Conservation (phyloP, 1,140 invertebrate genomes). For the Bactericera cockerelli region DNA sequence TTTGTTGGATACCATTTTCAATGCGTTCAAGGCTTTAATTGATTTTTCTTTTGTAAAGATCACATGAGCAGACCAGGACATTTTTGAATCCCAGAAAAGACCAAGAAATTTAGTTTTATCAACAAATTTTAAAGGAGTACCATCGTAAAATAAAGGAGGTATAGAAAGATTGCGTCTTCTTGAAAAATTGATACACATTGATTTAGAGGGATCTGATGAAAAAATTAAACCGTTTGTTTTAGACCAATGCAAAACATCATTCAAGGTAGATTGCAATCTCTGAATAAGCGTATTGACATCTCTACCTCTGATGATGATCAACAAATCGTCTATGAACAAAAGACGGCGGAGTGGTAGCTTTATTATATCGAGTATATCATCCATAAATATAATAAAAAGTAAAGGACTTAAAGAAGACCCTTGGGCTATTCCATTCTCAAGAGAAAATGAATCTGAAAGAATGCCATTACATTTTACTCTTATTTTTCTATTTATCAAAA, state of each 20-base stretch:
- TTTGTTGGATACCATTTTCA: constrained; percentile 5
- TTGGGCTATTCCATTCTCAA: constrained; percentile 13
- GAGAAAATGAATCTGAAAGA: not conserved
- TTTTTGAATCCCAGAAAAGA: constrained; percentile 2
- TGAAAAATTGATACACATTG: not conserved
- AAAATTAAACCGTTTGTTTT: constrained; percentile 1
- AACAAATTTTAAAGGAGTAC: not conserved
- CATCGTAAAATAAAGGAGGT: not conserved
- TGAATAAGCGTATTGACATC: not conserved
- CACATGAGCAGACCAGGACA: constrained; percentile 4
- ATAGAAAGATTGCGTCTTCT: not conserved
- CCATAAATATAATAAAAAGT: constrained; percentile 4
- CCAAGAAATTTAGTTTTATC: constrained; percentile 8
- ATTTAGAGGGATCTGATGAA: not conserved
- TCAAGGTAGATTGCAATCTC: not conserved
- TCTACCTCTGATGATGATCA: constrained; percentile 5
- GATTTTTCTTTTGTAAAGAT: not conserved
- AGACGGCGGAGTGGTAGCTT: not conserved
- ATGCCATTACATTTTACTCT: constrained; percentile 2
- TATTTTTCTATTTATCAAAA: constrained; percentile 8
- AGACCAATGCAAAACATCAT: not conserved
- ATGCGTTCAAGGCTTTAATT: not conserved
- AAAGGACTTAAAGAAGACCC: constrained; percentile 11
- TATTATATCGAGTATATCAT: constrained; percentile 8
- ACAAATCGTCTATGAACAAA: constrained; percentile 10